Conservation (phyloP, 1,140 invertebrate genomes). For the Zaprionus camerounensis region DNA sequence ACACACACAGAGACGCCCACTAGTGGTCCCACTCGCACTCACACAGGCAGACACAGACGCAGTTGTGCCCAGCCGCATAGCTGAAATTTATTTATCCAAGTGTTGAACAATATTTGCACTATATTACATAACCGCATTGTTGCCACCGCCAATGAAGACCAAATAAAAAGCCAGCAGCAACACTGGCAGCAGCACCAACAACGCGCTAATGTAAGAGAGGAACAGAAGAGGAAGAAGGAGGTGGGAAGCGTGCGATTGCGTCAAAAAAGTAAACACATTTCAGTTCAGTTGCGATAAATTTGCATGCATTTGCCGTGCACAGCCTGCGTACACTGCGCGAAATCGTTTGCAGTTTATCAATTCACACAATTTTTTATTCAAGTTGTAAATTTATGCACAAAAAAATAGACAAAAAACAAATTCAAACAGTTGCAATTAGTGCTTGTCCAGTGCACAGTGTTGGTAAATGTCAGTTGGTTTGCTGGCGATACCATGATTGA, state of each 20-base stretch:
- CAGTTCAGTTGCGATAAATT: conserved; percentile 29
- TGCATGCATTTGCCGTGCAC: conserved; percentile 25
- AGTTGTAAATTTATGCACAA: conserved; percentile 1
- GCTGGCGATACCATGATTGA: not conserved
- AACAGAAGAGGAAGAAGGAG: not conserved
- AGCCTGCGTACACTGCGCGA: conserved; percentile 19
- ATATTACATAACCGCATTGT: conserved; percentile 80
- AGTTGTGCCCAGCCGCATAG: conserved; percentile 42
- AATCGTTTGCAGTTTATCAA: conserved; percentile 10
- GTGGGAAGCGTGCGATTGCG: conserved; percentile 9
- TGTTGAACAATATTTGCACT: conserved; percentile 80
- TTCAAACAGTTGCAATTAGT: conserved; percentile 5
- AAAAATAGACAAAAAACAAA: not conserved
- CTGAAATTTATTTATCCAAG: conserved; percentile 76
- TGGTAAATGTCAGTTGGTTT: not conserved
- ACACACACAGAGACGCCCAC: conserved; percentile 12
- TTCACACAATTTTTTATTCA: not conserved
- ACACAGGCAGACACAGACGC: conserved; percentile 7
- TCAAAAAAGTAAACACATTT: conserved; percentile 61
- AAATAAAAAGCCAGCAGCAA: conserved; percentile 57
- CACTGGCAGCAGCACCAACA: conserved; percentile 2
- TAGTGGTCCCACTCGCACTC: not conserved
- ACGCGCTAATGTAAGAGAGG: not conserved
- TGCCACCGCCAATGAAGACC: conserved; percentile 66
- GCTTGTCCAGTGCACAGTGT: not conserved